Base-by-base conservation (phyloP, 2,888 invertebrate genomes). In the Molanna angustata region DNA sequence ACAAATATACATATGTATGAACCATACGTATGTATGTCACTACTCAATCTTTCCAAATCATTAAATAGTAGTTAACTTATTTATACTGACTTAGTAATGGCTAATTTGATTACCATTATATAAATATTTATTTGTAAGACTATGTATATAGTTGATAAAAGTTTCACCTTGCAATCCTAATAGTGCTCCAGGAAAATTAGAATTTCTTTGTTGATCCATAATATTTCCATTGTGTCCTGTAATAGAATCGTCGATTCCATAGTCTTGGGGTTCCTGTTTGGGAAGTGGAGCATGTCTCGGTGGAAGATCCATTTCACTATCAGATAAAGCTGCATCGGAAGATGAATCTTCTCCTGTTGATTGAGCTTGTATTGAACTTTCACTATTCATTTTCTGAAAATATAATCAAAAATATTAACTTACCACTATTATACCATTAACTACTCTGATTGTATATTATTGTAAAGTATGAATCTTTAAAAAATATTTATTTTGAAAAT, bases 261-360 rank as follows among this genome's bases (percentile, higher is more conserved):
- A 85, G 66, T 88, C 88, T 57, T 82, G 76, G 1, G 86, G 86
- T 68, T 88, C 88, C 64, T 86, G 84, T 71, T 88, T 88, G 62
- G 86, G 85, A 57, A 80, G 80, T 1, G 58, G 48, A 52, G 54
- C 52, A 47, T 60, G 59, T 22, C 77, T 68, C 16, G 60, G 53
- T 13, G 74, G 67, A 55, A 59, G 18, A 51, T 84, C 82, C 58
- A 82, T 79, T 63, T 84, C 82, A 35, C 78, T 78, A 69, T 83
- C 85, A 64, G 89, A 89, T 57, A 87, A 80, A 59, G 87, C 89
- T 49, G 88, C 88, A 65, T 90, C 91, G 64, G 90, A 89, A 58
- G 90, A 90, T 59, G 90, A 90, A 63, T 91, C 90, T 66, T 91
- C 91, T 41, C 90, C 89, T 35, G 88, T 83, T 59, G 85, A 85